These are phyloP conservation scores for Gallinago jamesoni DNA, from an alignment of 2,113 vertebrate genomes.

Conservation along the genomic window DNA sequence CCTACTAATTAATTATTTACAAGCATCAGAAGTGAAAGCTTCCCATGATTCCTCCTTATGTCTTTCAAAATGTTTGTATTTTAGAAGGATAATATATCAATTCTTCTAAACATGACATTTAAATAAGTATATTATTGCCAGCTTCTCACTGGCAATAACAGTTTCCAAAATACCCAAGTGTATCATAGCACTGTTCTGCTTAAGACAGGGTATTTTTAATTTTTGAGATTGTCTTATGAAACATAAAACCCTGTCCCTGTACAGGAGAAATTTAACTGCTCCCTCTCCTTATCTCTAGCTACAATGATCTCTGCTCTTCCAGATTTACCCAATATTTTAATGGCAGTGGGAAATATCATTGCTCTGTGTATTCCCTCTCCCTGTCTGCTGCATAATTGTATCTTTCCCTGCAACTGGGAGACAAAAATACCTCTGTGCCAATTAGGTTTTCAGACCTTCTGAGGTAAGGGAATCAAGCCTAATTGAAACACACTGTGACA, in stretches of 20 bases:
- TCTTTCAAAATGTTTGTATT: neutral
- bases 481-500: conserved; percentile 45
- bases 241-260: neutral
- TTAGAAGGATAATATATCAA: neutral
- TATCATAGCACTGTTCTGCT: neutral
- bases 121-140: neutral
- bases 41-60: neutral
- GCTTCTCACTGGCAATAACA: neutral
- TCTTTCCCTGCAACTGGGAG: conserved; percentile 31
- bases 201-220: neutral
- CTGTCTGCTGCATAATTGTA: conserved; percentile 13
- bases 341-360: neutral
- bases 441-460: conserved; percentile 57
- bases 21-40: neutral
- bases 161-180: neutral
- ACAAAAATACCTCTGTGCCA: conserved; percentile 34
- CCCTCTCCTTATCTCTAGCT: neutral
- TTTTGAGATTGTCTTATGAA: neutral
- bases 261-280: neutral
- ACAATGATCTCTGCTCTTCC: neutral
- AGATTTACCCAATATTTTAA: conserved; percentile 18
- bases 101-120: neutral
- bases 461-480: conserved; percentile 44
- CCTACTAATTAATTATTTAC: neutral
- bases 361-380: neutral